phyloP scores from a whole-genome alignment of 2,113 vertebrate genomes.

The Cyphomyrus discorhynchus region DNA sequence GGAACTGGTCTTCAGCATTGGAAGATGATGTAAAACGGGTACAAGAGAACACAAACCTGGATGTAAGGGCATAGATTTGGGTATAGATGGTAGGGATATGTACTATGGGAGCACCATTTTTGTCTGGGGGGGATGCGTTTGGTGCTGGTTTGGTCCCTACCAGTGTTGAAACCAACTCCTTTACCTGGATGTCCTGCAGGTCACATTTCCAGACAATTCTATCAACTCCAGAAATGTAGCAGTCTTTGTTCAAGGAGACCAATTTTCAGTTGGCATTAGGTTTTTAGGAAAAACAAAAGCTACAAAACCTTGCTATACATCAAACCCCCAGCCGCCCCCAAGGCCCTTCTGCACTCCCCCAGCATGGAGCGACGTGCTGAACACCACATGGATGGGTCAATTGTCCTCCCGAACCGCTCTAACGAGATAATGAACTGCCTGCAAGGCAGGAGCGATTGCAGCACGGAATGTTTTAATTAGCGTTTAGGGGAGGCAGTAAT shows the following conservation, averaged over 20 bases:
- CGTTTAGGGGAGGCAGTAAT: neutral
- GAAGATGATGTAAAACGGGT: neutral
- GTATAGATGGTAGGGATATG: neutral
- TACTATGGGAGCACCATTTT: neutral
- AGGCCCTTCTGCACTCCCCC: neutral
- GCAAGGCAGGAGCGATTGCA: neutral
- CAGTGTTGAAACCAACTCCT: neutral
- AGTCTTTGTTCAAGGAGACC: neutral
- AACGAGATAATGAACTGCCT: slow-evolving; percentile 7
- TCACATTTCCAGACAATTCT: neutral
- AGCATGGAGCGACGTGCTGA: neutral
- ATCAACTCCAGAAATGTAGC: neutral
- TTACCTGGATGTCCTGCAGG: neutral
- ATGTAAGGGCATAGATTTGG: neutral
- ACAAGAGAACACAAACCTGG: neutral
- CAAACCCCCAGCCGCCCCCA: neutral
- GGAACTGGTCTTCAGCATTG: neutral
- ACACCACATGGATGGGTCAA: neutral
- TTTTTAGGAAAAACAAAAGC: neutral
- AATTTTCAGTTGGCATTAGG: neutral
- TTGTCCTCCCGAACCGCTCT: neutral
- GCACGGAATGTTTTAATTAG: neutral
- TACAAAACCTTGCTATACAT: neutral
- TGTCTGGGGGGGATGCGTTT: neutral
- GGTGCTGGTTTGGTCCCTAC: neutral